phyloP scores from a whole-genome alignment of 2,888 invertebrate genomes.

The Xestoiulus laeticollis region DNA sequence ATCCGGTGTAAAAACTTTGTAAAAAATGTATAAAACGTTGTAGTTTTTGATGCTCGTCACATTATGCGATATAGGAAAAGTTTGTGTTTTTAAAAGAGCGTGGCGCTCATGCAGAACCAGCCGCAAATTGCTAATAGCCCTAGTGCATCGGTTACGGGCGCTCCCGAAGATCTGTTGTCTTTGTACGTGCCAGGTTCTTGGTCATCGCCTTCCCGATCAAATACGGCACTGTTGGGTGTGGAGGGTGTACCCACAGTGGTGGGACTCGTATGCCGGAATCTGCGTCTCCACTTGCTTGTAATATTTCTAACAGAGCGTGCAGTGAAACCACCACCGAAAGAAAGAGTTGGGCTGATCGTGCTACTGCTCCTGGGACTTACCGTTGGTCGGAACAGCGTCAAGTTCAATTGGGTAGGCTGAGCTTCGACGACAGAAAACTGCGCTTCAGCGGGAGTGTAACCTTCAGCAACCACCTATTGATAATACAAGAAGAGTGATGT shows the following conservation, averaged over 20 bases:
- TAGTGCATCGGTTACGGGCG: not conserved
- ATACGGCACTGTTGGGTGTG: not conserved
- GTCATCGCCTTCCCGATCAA: not conserved
- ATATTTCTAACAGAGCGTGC: conserved; percentile 22
- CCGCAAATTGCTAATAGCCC: not conserved
- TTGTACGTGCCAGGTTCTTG: not conserved
- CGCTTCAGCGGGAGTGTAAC: conserved; percentile 82
- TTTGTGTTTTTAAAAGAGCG: not conserved
- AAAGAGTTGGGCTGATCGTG: not conserved
- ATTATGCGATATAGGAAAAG: not conserved
- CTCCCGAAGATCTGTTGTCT: not conserved
- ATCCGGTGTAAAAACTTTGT: not conserved
- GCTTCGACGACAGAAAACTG: conserved; percentile 87
- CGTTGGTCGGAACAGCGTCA: conserved; percentile 70
- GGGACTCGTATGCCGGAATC: not conserved
- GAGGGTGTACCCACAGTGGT: not conserved
- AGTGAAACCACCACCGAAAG: conserved; percentile 42
- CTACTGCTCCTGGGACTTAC: conserved; percentile 27
- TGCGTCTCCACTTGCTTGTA: conserved; percentile 5
- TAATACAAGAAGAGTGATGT: not conserved
- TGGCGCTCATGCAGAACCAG: not conserved
- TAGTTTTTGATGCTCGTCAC: not conserved
- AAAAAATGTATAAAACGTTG: not conserved
- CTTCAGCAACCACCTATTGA: conserved; percentile 81
- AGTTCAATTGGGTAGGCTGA: conserved; percentile 84